Percentiles rank a stretch among this genome's conserved stretches.
These are phyloP conservation scores for Petrosia ficiformis DNA, from an alignment of 37 sponge, comb jelly and placozoan genomes.

Conservation along the genomic window DNA sequence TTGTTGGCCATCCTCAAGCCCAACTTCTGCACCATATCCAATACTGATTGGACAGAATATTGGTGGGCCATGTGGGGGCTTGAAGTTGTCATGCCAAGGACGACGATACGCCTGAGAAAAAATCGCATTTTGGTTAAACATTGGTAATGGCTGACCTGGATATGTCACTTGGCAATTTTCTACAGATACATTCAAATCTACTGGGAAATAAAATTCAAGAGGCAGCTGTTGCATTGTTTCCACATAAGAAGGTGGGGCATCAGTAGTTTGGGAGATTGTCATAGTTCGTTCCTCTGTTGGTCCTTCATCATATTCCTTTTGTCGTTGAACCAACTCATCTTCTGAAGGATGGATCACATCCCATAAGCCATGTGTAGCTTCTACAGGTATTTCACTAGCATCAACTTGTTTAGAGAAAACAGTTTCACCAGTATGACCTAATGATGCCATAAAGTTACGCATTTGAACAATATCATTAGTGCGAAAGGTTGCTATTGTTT, in stretches of 20 bases:
- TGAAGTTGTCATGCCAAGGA: slow-evolving; percentile 60
- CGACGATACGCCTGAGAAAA: slow-evolving; percentile 34
- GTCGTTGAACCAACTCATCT: slow-evolving; percentile 14
- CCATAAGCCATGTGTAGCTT: slow-evolving; percentile 17
- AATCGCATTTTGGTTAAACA: slow-evolving; percentile 54
- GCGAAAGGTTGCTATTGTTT: slow-evolving; percentile 39
- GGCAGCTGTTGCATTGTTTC: slow-evolving; percentile 13
- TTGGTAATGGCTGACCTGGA: slow-evolving; percentile 23
- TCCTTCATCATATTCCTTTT: not conserved
- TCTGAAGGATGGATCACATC: slow-evolving; percentile 43
- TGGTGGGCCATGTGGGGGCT: slow-evolving; percentile 67
- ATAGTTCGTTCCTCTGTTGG: not conserved
- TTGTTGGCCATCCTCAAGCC: slow-evolving; percentile 35
- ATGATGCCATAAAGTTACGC: slow-evolving; percentile 37
- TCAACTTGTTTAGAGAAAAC: not conserved
- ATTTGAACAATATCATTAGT: slow-evolving; percentile 42
- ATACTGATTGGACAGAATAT: slow-evolving; percentile 46
- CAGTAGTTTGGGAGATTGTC: not conserved
- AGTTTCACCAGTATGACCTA: slow-evolving; percentile 12
- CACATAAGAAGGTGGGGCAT: slow-evolving; percentile 27
- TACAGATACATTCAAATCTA: not conserved
- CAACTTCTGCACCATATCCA: slow-evolving; percentile 69
- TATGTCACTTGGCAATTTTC: too few relatives aligned
- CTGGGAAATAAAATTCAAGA: slow-evolving; percentile 23
- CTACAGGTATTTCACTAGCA: slow-evolving; percentile 2